These are phyloP conservation scores for Habrosyne pyritoides DNA, from an alignment of 2,888 invertebrate species.

Conservation along the genomic window DNA sequence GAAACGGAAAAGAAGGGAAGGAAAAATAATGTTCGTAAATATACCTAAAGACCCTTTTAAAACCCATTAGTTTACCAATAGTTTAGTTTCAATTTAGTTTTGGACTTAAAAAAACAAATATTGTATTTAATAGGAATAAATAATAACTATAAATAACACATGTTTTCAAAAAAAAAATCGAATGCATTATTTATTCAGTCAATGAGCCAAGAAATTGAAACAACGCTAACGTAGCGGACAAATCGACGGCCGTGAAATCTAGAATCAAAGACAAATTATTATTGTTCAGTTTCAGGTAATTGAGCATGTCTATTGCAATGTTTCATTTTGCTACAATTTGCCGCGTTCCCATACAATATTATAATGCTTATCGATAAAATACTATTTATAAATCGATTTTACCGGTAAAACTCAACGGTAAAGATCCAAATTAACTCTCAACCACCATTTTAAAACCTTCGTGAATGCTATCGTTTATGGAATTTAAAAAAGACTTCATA, in stretches of 20 bases:
- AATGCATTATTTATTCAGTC: conserved; percentile 7
- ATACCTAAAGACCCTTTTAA: too few relatives aligned
- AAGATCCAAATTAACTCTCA: conserved; percentile 22
- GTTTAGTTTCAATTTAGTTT: too few relatives aligned
- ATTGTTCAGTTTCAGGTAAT: conserved; percentile 27
- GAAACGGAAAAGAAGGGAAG: too few relatives aligned
- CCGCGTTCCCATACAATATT: conserved; percentile 25
- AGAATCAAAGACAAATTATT: conserved; percentile 16
- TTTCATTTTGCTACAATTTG: conserved; percentile 24
- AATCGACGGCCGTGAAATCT: conserved; percentile 13
- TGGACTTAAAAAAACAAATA: too few relatives aligned
- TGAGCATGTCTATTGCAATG: conserved; percentile 27
- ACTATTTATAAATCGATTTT: conserved; percentile 29
- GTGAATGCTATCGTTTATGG: conserved; percentile 65
- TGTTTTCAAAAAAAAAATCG: background rate
- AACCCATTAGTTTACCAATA: too few relatives aligned
- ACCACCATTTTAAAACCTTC: conserved; percentile 37
- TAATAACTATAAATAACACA: background rate
- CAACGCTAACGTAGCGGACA: conserved; percentile 22
- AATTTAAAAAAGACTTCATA: conserved; percentile 50
- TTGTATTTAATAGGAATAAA: too few relatives aligned
- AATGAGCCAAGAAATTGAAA: conserved; percentile 42
- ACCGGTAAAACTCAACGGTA: conserved; percentile 35
- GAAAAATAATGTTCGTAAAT: too few relatives aligned
- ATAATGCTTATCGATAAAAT: conserved; percentile 33